Percentiles rank a stretch among this genome's conserved stretches.
Evolutionary conservation across 2,797 vertebrate species (phyloP).

Genomic region (Apodemus agrarius): DNA sequence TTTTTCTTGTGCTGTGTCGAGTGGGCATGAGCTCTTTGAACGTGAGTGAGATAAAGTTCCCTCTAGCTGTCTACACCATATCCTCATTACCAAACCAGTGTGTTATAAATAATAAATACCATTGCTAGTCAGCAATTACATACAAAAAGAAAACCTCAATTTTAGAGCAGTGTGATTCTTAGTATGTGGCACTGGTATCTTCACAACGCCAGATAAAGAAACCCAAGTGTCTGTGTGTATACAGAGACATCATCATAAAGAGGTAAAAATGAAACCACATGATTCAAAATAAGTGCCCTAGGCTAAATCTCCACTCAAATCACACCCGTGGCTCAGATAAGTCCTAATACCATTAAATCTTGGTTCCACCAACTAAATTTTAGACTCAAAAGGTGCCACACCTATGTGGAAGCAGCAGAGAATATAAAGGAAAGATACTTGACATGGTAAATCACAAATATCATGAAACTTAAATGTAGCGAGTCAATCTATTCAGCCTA

Average conservation of each 20-base stretch:
- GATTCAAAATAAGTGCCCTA: slow-evolving; percentile 20
- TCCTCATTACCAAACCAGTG: background rate
- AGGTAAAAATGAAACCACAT: background rate
- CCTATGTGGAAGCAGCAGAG: slow-evolving; percentile 21
- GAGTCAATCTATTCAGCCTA: slow-evolving; percentile 20
- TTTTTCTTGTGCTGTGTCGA: slow-evolving; percentile 49
- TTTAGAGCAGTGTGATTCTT: background rate
- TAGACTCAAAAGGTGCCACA: background rate
- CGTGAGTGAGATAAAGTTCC: background rate
- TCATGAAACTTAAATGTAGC: slow-evolving; percentile 11
- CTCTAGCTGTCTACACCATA: background rate
- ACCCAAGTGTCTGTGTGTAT: background rate
- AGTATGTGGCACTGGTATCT: background rate
- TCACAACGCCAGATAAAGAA: background rate
- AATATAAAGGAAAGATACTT: slow-evolving; percentile 40
- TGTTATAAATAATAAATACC: background rate
- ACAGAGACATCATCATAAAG: background rate
- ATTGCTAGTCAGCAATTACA: background rate
- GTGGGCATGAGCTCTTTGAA: background rate
- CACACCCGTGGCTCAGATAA: background rate
- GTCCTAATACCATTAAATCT: background rate
- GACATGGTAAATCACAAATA: background rate
- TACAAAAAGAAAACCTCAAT: background rate
- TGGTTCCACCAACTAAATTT: background rate
- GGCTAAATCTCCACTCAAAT: slow-evolving; percentile 1